Base-by-base conservation (phyloP, 2,797 vertebrate species). In the Glyptemys insculpta region DNA sequence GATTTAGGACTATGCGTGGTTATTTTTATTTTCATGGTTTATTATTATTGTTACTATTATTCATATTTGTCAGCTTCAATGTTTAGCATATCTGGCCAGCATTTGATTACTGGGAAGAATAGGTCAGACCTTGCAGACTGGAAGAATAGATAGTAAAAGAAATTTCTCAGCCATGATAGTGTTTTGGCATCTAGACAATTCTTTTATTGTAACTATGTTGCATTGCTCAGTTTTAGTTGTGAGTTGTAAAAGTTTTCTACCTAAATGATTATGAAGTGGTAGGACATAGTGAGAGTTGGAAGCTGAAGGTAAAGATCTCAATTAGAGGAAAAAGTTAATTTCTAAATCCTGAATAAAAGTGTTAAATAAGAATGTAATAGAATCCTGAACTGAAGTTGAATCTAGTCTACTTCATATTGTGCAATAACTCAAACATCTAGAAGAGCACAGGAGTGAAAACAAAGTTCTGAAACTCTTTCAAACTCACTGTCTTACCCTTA, bases 381-480 rank as follows among this genome's bases (percentile, higher is more conserved):
- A 90, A 83, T 81, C 3, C 23, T 59, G 59, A 89, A 83, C 18
- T 89, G 74, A 94, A 87, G 86, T 83, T 83, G 49, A 87, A 83
- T 94, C 93, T 87, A 65, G 5, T 86, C 86, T 0, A 88, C 90
- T 90, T 91, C 41, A 44, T 85, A 21, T 79, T 89, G 72, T 68
- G 6, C 19, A 72, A 54, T 92, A 89, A 88, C 56, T 76, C 12
- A n/a, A 37, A 83, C 91, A 23, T 54, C 54, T 54, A 54, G 54
- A 54, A 54, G 21, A 54, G 54, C 54, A 25, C 10, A 25, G 54
- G 54, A 25, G 54, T 54, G 52, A 93, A 94, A 97, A 92, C 76
- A 91, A 34, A 68, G 25, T 81, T 91, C 81, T 79, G 76, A 95
- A 93, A 65, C 52, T 91, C 56, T 29, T 57, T 49, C 59, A 91